phyloP scores from a whole-genome alignment of 2,113 vertebrate genomes.

The Probosciger aterrimus region DNA sequence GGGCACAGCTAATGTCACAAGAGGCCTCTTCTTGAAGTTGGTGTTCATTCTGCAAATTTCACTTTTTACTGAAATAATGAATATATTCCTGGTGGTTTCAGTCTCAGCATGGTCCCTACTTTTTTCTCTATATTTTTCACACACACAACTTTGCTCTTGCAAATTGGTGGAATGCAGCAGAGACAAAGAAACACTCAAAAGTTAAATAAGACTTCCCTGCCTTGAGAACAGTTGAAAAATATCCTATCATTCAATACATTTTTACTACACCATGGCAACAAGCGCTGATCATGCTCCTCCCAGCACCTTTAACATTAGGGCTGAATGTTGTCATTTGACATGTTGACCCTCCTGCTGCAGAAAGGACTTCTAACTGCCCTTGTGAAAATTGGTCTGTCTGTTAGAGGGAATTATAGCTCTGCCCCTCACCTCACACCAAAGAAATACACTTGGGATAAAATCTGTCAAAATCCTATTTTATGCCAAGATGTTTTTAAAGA shows the following conservation, averaged over 20 bases:
- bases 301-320: not conserved
- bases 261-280: not conserved
- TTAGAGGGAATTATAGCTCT: not conserved
- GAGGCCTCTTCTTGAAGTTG: not conserved
- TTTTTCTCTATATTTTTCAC: not conserved
- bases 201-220: not conserved
- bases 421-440: not conserved
- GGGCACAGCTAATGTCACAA: not conserved
- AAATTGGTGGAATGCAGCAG: not conserved
- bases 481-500: not conserved
- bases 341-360: not conserved
- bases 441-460: not conserved
- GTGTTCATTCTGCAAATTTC: not conserved
- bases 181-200: not conserved
- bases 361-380: not conserved
- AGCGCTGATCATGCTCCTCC: not conserved
- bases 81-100: not conserved
- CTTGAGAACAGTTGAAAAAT: not conserved
- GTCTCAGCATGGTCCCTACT: not conserved
- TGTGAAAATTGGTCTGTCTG: fast-evolving
- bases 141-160: not conserved
- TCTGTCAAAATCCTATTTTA: not conserved
- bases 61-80: not conserved
- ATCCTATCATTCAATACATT: not conserved
- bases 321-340: not conserved